Evolutionary conservation across 2,113 vertebrate genomes (phyloP).

Genomic region (Buteo buteo): DNA sequence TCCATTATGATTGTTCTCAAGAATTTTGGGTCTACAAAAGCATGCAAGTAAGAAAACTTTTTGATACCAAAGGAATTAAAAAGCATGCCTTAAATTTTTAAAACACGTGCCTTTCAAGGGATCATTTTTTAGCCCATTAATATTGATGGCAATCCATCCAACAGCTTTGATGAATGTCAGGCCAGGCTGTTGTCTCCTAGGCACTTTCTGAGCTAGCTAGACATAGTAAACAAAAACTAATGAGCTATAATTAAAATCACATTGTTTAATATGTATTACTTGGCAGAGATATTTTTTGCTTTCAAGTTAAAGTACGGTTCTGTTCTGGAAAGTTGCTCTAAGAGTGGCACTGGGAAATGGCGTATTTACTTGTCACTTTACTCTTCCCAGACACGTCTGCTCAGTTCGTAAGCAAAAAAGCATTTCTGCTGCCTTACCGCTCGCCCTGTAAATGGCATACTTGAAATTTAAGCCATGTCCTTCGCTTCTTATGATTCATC

Average conservation of each 20-base stretch:
- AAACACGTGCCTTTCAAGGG: not conserved
- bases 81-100: not conserved
- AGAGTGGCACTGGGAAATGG: not conserved
- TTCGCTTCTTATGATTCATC: not conserved
- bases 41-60: not conserved
- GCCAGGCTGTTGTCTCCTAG: not conserved
- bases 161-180: not conserved
- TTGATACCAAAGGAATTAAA: not conserved
- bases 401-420: not conserved
- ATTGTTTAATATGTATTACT: not conserved
- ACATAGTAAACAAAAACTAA: not conserved
- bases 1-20: not conserved
- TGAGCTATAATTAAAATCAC: not conserved
- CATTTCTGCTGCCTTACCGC: not conserved
- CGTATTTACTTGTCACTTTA: not conserved
- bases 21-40: not conserved
- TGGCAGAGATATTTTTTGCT: not conserved
- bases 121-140: not conserved
- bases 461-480: not conserved
- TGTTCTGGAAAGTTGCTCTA: not conserved
- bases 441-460: not conserved
- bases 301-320: not conserved
- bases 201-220: not conserved
- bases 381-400: not conserved
- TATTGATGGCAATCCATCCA: not conserved